A percentile compares a stretch with the other conserved stretches of the same genome.
phyloP scores from a whole-genome alignment of 2,888 invertebrate species.

The Drymonia ruficornis region DNA sequence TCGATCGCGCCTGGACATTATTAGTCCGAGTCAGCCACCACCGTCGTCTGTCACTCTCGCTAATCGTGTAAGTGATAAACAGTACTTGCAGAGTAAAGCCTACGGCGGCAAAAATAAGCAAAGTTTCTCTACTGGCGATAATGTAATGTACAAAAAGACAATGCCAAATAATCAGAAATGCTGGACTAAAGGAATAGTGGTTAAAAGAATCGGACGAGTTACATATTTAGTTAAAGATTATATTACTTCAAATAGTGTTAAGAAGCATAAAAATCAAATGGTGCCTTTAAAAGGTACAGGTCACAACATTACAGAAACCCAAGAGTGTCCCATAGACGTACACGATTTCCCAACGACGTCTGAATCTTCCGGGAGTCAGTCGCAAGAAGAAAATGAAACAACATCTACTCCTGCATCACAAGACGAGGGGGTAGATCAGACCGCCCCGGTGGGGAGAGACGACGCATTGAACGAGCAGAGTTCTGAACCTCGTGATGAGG shows the following conservation, averaged over 20 bases:
- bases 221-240: not conserved
- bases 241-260: not conserved
- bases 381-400: too few species aligned
- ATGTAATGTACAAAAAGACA: conserved; percentile 3
- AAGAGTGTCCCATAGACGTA: too few species aligned
- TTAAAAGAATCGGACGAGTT: conserved; percentile 1
- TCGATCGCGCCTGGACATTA: conserved; percentile 19
- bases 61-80: conserved; percentile 10
- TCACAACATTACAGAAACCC: too few species aligned
- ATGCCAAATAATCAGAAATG: conserved; percentile 1
- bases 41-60: not conserved
- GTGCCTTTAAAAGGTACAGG: not conserved
- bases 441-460: too few species aligned
- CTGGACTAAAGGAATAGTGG: conserved; percentile 3
- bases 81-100: conserved; percentile 18
- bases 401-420: too few species aligned
- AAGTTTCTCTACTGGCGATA: not conserved
- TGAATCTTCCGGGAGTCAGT: too few species aligned
- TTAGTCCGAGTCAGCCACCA: not conserved
- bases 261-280: not conserved
- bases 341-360: too few species aligned
- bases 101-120: conserved; percentile 5
- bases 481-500: too few species aligned
- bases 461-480: too few species aligned
- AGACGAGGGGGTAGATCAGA: too few species aligned